Percentiles rank a stretch among this genome's conserved stretches.
These are phyloP conservation scores for Onychorhynchus coronatus DNA, from an alignment of 2,113 vertebrate species.

Conservation along the genomic window DNA sequence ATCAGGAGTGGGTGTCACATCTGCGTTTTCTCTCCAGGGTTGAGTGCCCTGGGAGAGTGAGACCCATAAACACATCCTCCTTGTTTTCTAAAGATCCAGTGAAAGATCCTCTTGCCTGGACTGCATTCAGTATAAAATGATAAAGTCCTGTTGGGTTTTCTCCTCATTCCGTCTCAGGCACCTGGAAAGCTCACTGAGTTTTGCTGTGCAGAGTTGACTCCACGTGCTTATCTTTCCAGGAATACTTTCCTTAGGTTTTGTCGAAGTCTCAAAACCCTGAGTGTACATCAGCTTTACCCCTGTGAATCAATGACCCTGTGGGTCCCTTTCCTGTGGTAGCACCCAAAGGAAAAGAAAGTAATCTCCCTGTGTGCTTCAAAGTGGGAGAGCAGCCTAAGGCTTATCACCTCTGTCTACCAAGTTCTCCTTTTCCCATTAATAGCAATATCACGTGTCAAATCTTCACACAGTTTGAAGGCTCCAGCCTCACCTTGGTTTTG, in stretches of 20 bases:
- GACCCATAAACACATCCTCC: not conserved
- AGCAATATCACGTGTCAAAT: not conserved
- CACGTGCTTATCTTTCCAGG: not conserved
- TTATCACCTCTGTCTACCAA: not conserved
- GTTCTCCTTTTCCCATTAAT: not conserved
- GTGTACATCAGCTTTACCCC: not conserved
- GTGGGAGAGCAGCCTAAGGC: not conserved
- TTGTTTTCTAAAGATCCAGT: not conserved
- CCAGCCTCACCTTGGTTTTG: not conserved
- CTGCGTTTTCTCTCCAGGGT: not conserved
- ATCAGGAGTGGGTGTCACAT: rapidly evolving
- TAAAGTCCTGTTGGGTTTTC: not conserved
- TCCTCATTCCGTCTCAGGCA: not conserved
- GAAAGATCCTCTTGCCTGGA: not conserved
- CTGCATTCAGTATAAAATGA: not conserved
- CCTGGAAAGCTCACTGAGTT: not conserved
- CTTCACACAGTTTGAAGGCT: not conserved
- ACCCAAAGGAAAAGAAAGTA: not conserved
- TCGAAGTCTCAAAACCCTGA: not conserved
- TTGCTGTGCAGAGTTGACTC: not conserved
- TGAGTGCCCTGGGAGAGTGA: not conserved
- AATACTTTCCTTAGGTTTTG: not conserved
- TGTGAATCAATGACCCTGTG: not conserved
- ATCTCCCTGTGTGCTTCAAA: not conserved
- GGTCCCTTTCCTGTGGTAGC: not conserved